Base-by-base conservation (phyloP, 2,888 invertebrate genomes). In the Mallateleia sp. region DNA sequence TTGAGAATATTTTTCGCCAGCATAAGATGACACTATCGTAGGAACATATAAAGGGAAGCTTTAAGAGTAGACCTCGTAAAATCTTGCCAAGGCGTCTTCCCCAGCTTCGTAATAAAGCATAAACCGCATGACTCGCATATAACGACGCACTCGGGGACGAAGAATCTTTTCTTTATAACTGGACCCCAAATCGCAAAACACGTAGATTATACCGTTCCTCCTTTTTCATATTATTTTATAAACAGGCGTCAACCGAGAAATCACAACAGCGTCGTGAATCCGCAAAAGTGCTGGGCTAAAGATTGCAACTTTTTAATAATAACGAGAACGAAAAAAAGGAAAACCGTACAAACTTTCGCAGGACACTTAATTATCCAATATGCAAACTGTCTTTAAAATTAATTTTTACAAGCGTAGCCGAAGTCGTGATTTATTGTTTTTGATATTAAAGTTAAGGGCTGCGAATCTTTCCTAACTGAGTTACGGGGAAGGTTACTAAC, bases 91-190 rank as follows among this genome's bases (percentile, higher is more conserved):
- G 69, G 75, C 67, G 74, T 81, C 82, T 69, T 82, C 79, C 75
- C 75, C 32, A 38, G 52, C 79, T 67, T 50, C 56, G 75, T 85
- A 80, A 85, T 80, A 88, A 88, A 85, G 67, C 79, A 85, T 85
- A 82, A 88, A 85, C 88, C 75, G 81, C 81, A 75, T 72, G 78
- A 75, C 74, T 75, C 64, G 79, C 84, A 74, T 72, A 85, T 79
- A 79, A 79, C 74, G 84, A 79, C 74, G 79, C 78, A 52, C 79
- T 67, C 60, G 74, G 74, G 74, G 54, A 60, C 74, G 79, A 69
- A 62, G 69, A 79, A 69, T 74, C 69, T 79, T 72, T 79, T 74
- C 74, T 60, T 79, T 54, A 52, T 58, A 64, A 62, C 60, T 58
- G 54, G 71, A 64, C 66, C 28, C 47, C 45, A 34, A 75, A 42